These are phyloP conservation scores for Lutra lutra DNA, from an alignment of 2,797 vertebrate species.

Conservation along the genomic window DNA sequence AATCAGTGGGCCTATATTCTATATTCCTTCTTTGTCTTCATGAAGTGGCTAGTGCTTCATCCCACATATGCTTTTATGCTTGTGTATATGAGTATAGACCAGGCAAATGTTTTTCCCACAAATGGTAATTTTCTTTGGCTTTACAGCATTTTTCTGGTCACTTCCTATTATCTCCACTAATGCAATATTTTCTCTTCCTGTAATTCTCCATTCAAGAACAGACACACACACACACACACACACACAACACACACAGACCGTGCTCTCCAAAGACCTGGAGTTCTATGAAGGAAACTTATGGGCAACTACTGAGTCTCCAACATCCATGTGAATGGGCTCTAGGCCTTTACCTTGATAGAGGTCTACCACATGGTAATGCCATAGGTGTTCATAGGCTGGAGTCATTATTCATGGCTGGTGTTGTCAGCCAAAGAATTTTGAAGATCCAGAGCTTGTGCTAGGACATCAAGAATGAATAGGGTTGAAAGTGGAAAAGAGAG, in stretches of 20 bases:
- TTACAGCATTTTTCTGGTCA: neutral
- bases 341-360: neutral
- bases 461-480: neutral
- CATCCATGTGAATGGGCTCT: neutral
- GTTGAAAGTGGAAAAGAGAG: neutral
- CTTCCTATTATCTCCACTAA: neutral
- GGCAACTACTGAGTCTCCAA: neutral
- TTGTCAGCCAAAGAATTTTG: neutral
- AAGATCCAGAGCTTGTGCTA: neutral
- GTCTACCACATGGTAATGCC: neutral
- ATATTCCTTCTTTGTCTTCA: neutral
- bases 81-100: neutral
- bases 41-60: neutral
- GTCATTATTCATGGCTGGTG: neutral
- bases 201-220: neutral
- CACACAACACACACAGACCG: neutral
- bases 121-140: neutral
- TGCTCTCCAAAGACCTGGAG: neutral
- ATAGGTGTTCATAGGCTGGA: neutral
- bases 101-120: neutral
- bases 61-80: neutral
- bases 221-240: no score
- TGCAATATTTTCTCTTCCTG: neutral
- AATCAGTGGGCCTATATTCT: neutral
- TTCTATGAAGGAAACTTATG: neutral